A percentile compares a stretch with the other conserved stretches of the same genome.
phyloP scores from a whole-genome alignment of 2,888 invertebrate genomes.

The Dicyrtomina minuta region DNA sequence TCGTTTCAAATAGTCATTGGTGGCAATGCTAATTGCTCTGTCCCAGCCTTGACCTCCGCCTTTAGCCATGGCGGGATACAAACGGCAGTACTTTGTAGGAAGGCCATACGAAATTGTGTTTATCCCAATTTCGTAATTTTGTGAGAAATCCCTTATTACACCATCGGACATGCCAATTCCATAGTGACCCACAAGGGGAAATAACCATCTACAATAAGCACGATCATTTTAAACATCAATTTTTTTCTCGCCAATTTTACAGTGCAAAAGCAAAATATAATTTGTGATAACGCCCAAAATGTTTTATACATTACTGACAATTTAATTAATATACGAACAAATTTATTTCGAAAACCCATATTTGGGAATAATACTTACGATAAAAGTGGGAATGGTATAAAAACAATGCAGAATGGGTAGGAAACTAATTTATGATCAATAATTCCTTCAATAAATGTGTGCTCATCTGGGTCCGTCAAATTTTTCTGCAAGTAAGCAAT shows the following conservation, averaged over 20 bases:
- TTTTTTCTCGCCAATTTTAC: no score
- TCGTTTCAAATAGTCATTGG: conserved; percentile 7
- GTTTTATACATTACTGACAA: no score
- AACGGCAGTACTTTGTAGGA: conserved; percentile 13
- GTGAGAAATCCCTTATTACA: conserved; percentile 1
- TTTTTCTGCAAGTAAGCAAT: neutral
- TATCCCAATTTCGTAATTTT: conserved; percentile 12
- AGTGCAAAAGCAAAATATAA: neutral
- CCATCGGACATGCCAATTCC: conserved; percentile 23
- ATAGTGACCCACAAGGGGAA: conserved; percentile 10
- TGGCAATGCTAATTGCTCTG: conserved; percentile 8
- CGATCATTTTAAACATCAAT: no score
- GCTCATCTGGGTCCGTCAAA: neutral
- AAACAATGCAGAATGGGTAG: conserved; percentile 2
- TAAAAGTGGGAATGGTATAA: conserved; percentile 7
- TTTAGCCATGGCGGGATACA: neutral
- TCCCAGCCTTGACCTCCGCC: conserved; percentile 1
- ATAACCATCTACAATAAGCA: conserved; percentile 16
- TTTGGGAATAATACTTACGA: neutral
- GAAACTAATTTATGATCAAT: neutral
- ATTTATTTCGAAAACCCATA: no score
- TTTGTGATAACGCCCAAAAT: no score
- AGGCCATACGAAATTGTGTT: conserved; percentile 6
- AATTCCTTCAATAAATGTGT: neutral
- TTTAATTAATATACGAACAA: no score